phyloP scores from a whole-genome alignment of 2,797 vertebrate species.

The Pipistrellus kuhlii region DNA sequence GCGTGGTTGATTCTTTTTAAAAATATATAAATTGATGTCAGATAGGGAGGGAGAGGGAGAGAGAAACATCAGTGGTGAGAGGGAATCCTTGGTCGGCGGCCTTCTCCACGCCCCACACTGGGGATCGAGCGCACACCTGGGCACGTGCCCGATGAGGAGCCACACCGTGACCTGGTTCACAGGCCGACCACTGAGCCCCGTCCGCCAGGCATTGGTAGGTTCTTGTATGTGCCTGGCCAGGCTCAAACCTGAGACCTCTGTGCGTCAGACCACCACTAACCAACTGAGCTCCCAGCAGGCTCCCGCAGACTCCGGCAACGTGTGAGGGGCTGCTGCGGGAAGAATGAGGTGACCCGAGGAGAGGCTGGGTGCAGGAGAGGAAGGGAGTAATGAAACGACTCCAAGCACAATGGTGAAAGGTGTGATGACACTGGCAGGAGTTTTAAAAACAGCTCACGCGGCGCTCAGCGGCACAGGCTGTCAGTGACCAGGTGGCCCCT shows the following conservation, averaged over 20 bases:
- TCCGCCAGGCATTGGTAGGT: background rate
- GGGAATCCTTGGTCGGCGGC: too few relatives aligned
- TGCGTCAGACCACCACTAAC: background rate
- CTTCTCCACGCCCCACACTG: too few relatives aligned
- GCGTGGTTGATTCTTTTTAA: too few relatives aligned
- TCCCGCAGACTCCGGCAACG: background rate
- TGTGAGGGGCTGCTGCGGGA: background rate
- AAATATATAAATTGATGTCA: too few relatives aligned
- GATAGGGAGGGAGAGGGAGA: too few relatives aligned
- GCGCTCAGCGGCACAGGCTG: fast-evolving
- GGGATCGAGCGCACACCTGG: too few relatives aligned
- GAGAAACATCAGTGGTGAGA: too few relatives aligned
- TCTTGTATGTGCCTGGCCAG: background rate
- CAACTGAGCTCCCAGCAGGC: background rate
- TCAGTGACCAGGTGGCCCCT: background rate
- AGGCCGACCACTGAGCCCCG: too few relatives aligned
- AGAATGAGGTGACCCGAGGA: background rate
- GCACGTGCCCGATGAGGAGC: too few relatives aligned
- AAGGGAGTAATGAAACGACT: background rate
- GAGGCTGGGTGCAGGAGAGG: background rate
- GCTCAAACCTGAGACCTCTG: background rate
- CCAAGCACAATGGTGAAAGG: background rate
- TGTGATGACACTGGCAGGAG: background rate
- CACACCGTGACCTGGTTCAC: too few relatives aligned
- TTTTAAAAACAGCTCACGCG: background rate